Base-by-base conservation (phyloP, 2,888 invertebrate species). In the Brachyopa scutellaris region DNA sequence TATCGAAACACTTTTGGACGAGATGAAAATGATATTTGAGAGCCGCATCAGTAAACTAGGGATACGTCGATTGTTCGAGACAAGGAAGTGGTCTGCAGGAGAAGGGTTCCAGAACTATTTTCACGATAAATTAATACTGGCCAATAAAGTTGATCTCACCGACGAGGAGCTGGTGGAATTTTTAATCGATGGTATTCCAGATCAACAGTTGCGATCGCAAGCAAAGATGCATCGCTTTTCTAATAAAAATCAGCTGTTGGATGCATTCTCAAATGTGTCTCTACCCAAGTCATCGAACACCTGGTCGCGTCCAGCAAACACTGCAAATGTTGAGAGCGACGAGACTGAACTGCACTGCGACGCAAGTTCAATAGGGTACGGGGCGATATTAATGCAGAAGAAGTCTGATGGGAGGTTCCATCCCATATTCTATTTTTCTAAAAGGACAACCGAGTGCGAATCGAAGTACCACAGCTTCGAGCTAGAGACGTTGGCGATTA, bases 261-360 rank as follows among this genome's bases (percentile, higher is more conserved):
- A 55, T 5, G 83, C 69, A 1, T 78, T 83, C 11, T 45, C 45
- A 5, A 17, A 45, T 38, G 38, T 38, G 38, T 38, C 38, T 3
- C 13, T 13, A 38, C 8, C 38, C 2, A 26, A 26, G 26, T n/a
- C n/a, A n/a, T n/a, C n/a, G n/a, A n/a, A n/a, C n/a, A n/a, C n/a
- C n/a, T n/a, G n/a, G n/a, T n/a, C n/a, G n/a, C n/a, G n/a, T n/a
- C 26, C 3, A 26, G 17, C 42, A 23, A n/a, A 6, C 8, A 7
- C 23, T 2, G 2, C 21, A 2, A 49, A 49, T 19, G 11, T 19
- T 23, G n/a, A 11, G 21, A 29, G 7, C 2, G 66, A 84, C 11
- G 86, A 87, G 38, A 89, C 88, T 3, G 87, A 89, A 70, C 64
- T 88, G 38, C 88, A 89, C 53, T 87, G 86, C 19, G 88, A 89